phyloP scores from a whole-genome alignment of 1,140 invertebrate genomes.

The Leptestheria dahalacensis region DNA sequence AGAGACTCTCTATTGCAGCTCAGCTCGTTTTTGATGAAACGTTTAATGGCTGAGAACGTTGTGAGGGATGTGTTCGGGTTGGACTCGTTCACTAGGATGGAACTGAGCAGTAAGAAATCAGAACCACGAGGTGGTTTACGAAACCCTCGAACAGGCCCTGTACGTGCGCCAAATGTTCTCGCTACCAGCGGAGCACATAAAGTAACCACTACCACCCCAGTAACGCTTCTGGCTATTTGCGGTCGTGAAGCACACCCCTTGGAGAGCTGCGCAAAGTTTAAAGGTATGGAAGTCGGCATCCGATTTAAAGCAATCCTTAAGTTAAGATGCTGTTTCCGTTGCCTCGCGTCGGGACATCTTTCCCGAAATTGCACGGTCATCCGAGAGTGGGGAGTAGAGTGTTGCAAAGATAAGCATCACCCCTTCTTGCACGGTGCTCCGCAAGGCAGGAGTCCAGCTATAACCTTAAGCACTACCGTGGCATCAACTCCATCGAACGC shows the following conservation, averaged over 20 bases:
- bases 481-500: not conserved
- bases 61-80: not conserved
- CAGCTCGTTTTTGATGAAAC: not conserved
- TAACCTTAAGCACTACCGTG: no score
- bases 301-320: no score
- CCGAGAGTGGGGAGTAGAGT: not conserved
- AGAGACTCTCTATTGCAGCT: not conserved
- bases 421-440: constrained; percentile 1
- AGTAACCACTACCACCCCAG: no score
- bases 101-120: no score
- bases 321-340: not conserved
- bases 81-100: not conserved
- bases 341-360: not conserved
- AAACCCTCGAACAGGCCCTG: not conserved
- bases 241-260: no score
- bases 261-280: no score
- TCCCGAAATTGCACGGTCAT: not conserved
- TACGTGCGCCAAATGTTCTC: no score
- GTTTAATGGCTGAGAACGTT: not conserved
- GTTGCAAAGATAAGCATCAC: not conserved
- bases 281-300: no score
- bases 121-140: no score
- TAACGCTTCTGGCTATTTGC: no score
- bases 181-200: no score
- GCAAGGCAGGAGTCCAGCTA: not conserved